Conservation (phyloP, 23 tunicate species). For the Diplosoma virens region DNA sequence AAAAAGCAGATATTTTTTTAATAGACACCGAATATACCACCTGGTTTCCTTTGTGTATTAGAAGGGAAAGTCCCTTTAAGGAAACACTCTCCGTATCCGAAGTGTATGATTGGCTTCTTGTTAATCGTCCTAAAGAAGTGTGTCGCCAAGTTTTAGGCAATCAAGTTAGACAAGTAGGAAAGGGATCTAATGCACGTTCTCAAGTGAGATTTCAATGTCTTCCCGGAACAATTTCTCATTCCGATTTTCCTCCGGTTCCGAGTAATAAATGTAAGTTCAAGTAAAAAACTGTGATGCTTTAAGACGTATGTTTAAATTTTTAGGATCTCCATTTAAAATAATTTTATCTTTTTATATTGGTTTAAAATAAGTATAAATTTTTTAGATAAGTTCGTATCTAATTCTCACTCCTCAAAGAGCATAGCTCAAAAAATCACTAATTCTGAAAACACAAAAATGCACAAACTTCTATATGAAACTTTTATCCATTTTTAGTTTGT, state of each 20-base stretch:
- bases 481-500: too few species aligned
- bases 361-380: too few species aligned
- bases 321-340: too few species aligned
- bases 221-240: conserved; percentile 46
- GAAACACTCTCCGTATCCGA: background rate
- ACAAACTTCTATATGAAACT: too few species aligned
- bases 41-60: conserved; percentile 31
- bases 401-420: too few species aligned
- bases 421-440: too few species aligned
- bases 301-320: too few species aligned
- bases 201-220: conserved; percentile 68
- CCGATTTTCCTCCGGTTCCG: conserved; percentile 43
- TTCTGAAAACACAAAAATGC: too few species aligned
- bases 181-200: conserved; percentile 9
- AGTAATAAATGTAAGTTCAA: conserved; percentile 34
- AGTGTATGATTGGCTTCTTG: conserved; percentile 24
- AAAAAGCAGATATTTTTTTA: background rate
- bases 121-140: conserved; percentile 44
- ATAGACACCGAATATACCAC: conserved; percentile 9
- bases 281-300: too few species aligned
- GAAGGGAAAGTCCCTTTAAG: background rate
- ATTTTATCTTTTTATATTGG: too few species aligned
- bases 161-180: background rate
- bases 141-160: conserved; percentile 39
- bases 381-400: too few species aligned